Base-by-base conservation (phyloP, 2,888 invertebrate genomes). In the Cabera pusaria region DNA sequence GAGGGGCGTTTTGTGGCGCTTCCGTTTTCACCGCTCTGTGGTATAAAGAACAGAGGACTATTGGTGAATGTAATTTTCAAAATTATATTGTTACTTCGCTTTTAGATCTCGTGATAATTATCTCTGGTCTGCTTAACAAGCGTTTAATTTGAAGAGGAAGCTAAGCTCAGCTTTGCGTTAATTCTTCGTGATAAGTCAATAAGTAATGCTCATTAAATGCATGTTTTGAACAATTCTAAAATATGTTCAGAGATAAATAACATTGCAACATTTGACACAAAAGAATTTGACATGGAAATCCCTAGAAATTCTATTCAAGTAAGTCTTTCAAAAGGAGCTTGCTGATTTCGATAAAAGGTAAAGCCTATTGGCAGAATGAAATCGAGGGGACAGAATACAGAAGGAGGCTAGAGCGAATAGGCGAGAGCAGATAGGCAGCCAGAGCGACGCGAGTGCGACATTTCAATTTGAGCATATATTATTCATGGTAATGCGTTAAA, bases 401-500 rank as follows among this genome's bases (percentile, higher is more conserved):
- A 73, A 74, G 71, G 64, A 72, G 35, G 35, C 31, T 18, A 35
- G 31, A 22, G 35, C 29, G 59, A 65, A n/a, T n/a, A 66, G 65
- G 52, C 57, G 63, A 56, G 57, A 64, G 64, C 66, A 81, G 83
- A 83, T 76, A 81, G 84, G 80, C 77, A 71, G 73, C 64, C 64
- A 66, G 75, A 79, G 78, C 79, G 79, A 80, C 79, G 70, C 72
- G 83, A 84, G 84, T 82, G 79, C 87, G 87, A 85, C 85, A 83
- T 86, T 86, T 87, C 88, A 88, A 87, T 88, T 86, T 86, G 78
- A 75, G 78, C 68, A 82, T 88, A 86, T 88, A 84, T 87, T 87
- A 88, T 87, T 86, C 87, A 88, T 80, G 85, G 84, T 87, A 88
- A 86, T 86, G 81, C 86, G 85, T 85, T 88, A 85, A 85, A 86